phyloP scores from a whole-genome alignment of 2,113 vertebrate species.

The Solenodon paradoxus region DNA sequence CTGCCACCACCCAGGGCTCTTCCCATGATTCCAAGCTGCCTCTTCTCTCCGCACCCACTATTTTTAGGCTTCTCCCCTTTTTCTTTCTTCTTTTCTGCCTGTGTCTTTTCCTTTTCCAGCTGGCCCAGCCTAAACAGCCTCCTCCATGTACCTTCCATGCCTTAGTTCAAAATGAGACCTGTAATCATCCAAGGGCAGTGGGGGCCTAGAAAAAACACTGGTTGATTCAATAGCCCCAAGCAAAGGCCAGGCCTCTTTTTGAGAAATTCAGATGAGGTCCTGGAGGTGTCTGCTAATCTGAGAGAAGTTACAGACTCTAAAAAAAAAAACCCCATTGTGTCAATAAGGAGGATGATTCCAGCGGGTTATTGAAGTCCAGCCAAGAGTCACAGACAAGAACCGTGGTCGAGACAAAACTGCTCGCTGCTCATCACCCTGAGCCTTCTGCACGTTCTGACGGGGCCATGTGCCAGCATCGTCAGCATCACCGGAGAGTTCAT shows the following conservation, averaged over 20 bases:
- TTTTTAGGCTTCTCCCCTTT: neutral
- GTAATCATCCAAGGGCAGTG: too few species aligned
- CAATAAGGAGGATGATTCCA: neutral
- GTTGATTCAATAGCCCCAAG: too few species aligned
- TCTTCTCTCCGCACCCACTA: neutral
- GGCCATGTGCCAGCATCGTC: fast-evolving
- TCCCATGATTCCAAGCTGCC: fast-evolving
- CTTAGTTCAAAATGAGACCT: neutral
- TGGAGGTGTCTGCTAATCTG: neutral
- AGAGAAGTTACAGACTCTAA: neutral
- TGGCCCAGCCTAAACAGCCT: neutral
- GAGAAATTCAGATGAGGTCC: neutral
- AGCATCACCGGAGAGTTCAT: neutral
- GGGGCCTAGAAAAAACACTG: neutral
- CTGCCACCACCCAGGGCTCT: neutral
- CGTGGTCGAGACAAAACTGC: neutral
- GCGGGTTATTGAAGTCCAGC: neutral
- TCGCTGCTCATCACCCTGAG: too few species aligned
- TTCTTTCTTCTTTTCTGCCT: neutral
- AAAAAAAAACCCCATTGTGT: neutral
- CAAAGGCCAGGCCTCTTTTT: neutral
- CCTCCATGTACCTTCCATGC: neutral
- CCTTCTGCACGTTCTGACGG: neutral
- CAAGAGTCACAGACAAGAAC: neutral
- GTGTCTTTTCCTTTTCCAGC: neutral